Conservation (phyloP, 53 echinoderm and acorn worm genomes). For the Astropecten irregularis region DNA sequence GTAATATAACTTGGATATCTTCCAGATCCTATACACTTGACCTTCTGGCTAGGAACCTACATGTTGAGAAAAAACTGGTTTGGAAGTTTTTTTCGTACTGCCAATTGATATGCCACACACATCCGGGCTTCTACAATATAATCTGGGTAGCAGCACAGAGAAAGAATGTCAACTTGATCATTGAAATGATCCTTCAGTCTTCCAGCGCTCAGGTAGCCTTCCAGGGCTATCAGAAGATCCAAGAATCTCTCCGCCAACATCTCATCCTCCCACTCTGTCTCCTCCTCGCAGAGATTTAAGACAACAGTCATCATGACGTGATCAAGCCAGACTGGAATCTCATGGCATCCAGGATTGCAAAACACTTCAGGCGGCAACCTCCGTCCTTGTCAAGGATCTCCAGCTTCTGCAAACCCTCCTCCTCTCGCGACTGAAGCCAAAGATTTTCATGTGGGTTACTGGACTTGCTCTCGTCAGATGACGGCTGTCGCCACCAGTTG, state of each 20-base stretch:
- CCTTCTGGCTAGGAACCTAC: no score
- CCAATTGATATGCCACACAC: conserved; percentile 44
- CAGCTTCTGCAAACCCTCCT: conserved; percentile 35
- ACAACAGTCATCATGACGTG: conserved; percentile 51
- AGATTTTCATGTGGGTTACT: conserved; percentile 47
- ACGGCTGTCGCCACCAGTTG: background rate
- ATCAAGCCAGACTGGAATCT: conserved; percentile 45
- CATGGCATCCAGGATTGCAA: conserved; percentile 57
- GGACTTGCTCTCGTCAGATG: no score
- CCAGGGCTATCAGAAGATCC: conserved; percentile 60
- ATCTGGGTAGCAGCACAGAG: conserved; percentile 23
- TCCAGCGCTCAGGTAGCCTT: conserved; percentile 33
- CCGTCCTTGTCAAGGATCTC: conserved; percentile 52
- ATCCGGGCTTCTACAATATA: conserved; percentile 40
- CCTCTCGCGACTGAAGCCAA: conserved; percentile 34
- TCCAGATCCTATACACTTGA: no score
- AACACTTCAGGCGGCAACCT: conserved; percentile 67
- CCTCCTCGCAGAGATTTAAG: conserved; percentile 63
- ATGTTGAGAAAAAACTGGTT: no score
- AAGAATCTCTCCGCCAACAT: conserved; percentile 75
- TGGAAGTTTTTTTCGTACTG: no score
- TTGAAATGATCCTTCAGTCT: conserved; percentile 38
- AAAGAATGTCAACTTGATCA: conserved; percentile 36
- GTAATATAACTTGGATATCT: no score
- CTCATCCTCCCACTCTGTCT: conserved; percentile 68